Evolutionary conservation across 2,888 invertebrate genomes (phyloP).

Genomic region (Coelinius sp.): DNA sequence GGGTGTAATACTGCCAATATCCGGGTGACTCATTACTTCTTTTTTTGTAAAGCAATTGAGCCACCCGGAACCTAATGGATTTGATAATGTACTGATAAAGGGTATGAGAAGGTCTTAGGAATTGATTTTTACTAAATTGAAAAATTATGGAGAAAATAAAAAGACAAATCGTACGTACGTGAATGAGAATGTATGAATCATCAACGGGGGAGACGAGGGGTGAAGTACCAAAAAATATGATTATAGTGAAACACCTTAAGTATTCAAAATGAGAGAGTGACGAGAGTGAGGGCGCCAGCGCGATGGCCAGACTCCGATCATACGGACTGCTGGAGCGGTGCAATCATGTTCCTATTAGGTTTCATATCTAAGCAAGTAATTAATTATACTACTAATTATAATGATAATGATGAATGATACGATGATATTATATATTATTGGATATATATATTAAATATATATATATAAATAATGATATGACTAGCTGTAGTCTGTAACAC

Average conservation of each 20-base stretch:
- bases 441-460: slow-evolving; percentile 61
- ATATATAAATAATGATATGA: slow-evolving; percentile 63
- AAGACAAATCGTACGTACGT: slow-evolving; percentile 30
- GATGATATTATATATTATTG: slow-evolving; percentile 69
- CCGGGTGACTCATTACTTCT: slow-evolving; percentile 54
- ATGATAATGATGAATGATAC: slow-evolving; percentile 70
- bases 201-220: slow-evolving; percentile 37
- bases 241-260: slow-evolving; percentile 38
- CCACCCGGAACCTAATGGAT: slow-evolving; percentile 46
- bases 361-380: slow-evolving; percentile 72
- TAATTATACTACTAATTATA: slow-evolving; percentile 70
- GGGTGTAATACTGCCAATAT: slow-evolving; percentile 45
- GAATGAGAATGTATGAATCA: slow-evolving; percentile 24
- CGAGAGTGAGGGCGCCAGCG: slow-evolving; percentile 41
- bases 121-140: not conserved
- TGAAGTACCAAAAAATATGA: slow-evolving; percentile 37
- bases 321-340: slow-evolving; percentile 65
- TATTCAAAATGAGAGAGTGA: slow-evolving; percentile 27
- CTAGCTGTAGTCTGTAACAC: slow-evolving; percentile 66
- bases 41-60: slow-evolving; percentile 58
- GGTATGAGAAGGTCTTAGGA: not conserved
- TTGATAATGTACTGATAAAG: not conserved
- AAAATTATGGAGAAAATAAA: not conserved
- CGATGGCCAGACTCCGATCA: slow-evolving; percentile 48
- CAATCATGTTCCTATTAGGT: slow-evolving; percentile 72